Evolutionary conservation across 2,888 invertebrate genomes (phyloP).

Genomic region (Himalopsyche kuldschensis): DNA sequence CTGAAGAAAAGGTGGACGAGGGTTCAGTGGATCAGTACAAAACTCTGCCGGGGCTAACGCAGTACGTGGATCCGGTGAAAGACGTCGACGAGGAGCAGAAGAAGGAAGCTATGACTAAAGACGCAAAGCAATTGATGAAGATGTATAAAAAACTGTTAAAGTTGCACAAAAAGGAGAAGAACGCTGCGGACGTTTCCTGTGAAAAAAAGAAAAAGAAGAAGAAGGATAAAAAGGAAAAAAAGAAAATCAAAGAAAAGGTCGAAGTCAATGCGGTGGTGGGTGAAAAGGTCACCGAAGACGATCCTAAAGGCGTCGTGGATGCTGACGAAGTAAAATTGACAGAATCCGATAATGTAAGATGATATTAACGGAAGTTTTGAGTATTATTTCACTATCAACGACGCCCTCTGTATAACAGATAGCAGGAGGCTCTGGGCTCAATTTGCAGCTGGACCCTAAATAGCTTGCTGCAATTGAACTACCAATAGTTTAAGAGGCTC

Average conservation of each 20-base stretch:
- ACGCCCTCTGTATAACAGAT: too few species aligned
- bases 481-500: too few species aligned
- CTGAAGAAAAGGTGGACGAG: conserved; percentile 45
- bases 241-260: conserved; percentile 42
- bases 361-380: neutral
- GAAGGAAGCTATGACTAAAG: conserved; percentile 48
- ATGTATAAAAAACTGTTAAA: conserved; percentile 56
- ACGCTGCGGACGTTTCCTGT: conserved; percentile 44
- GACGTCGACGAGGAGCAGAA: neutral
- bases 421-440: too few species aligned
- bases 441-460: too few species aligned
- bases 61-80: conserved; percentile 49
- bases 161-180: conserved; percentile 18
- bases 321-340: neutral
- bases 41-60: conserved; percentile 49
- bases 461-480: too few species aligned
- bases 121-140: conserved; percentile 54
- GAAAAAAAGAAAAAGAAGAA: conserved; percentile 48
- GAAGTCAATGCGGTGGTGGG: neutral
- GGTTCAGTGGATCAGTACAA: conserved; percentile 63
- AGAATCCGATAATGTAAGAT: neutral
- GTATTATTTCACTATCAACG: too few species aligned
- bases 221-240: conserved; percentile 43
- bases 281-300: neutral
- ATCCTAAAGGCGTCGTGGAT: neutral